Evolutionary conservation across 2,888 invertebrate genomes (phyloP), one percentile per base, ranked within the genome.

Genomic region (Cephus nigrinus): DNA sequence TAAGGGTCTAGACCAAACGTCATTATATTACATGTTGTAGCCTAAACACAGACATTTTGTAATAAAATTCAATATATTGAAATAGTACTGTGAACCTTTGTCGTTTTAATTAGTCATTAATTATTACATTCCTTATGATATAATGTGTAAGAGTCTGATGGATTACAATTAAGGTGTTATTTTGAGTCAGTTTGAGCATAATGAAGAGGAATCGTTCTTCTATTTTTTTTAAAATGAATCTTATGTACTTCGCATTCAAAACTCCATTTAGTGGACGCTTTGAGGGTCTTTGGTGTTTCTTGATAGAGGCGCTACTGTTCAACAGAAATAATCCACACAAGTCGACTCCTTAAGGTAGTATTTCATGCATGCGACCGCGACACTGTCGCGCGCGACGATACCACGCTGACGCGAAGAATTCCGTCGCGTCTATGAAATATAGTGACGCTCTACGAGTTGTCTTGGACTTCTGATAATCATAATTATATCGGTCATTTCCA

Each of bases 11-110:
- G 90, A 91, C 90, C 90, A 90, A 90, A 90, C 89, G 89, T 89
- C 88, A 91, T 90, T 90, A 91, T 90, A 91, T 89, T 91, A 91
- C 90, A 90, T 91, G 90, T 91, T 91, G 90, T 91, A 91, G 90
- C 88, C 88, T 91, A 90, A 91, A 89, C 88, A 90, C 88, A 89
- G 82, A 89, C 86, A 87, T 91, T 91, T 91, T 91, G 88, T 91
- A 91, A 91, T 91, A 90, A 90, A 91, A 91, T 86, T 90, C 88
- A 90, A 89, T 88, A 90, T 90, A 90, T 90, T 89, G 88, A 90
- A 90, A 68, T 31, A 69, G 78, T 40, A 71, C 55, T 55, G 55
- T 55, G 55, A 55, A 23, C 2, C 23, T 1, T 23, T 55, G 55
- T 55, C 55, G 55, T 55, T 55, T 55, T 55, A 55, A 55, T 55